phyloP scores from a whole-genome alignment of 2,797 vertebrate species.

The Masticophis lateralis region DNA sequence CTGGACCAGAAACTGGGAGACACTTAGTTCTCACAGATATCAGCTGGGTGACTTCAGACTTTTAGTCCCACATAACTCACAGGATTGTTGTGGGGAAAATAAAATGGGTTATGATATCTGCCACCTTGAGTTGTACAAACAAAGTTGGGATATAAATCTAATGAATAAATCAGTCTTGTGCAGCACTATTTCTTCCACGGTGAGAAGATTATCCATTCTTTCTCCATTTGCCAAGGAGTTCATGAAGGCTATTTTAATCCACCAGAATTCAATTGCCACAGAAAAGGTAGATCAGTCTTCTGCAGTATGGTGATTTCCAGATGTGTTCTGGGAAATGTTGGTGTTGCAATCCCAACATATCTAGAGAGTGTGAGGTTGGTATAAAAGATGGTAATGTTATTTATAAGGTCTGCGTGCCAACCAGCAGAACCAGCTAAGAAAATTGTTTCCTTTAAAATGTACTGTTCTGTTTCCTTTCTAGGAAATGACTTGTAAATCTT shows the following conservation, averaged over 20 bases:
- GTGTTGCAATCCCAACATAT: not conserved
- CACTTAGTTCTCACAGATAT: not conserved
- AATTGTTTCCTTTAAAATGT: not conserved
- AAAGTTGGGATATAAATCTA: not conserved
- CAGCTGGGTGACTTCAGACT: not conserved
- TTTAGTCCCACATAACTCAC: not conserved
- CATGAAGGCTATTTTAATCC: not conserved
- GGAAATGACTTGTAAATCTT: conserved; percentile 4
- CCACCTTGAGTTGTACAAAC: not conserved
- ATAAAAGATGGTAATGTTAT: not conserved
- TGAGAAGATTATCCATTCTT: not conserved
- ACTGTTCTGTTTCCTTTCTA: conserved; percentile 7
- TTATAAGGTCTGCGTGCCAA: not conserved
- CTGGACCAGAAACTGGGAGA: not conserved
- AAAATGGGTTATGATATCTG: not conserved
- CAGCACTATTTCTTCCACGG: not conserved
- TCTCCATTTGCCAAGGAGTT: not conserved
- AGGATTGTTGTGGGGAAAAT: not conserved
- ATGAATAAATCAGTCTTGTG: not conserved
- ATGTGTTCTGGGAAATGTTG: not conserved
- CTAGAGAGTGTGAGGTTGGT: not conserved
- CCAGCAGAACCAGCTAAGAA: not conserved
- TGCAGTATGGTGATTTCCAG: not conserved
- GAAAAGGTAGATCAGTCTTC: not conserved
- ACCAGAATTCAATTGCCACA: not conserved